Base-by-base conservation (phyloP, 92 coral and sea anemone species). In the Palythoa heliodiscus region DNA sequence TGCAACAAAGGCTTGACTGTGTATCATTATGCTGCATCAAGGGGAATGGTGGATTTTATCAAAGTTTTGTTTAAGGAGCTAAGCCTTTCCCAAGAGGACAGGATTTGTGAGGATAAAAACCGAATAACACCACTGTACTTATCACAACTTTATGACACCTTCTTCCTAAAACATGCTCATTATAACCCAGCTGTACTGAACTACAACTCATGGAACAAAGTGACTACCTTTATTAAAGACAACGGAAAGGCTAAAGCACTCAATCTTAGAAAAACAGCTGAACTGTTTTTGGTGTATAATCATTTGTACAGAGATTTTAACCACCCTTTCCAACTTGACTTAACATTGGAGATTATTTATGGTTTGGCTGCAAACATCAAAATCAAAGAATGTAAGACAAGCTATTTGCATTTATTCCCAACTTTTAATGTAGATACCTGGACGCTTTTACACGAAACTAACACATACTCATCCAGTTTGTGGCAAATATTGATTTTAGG, bases 1-100 rank as follows among this genome's bases (percentile, higher is more conserved):
- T 78, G 83, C 40, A n/a, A 63, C 3, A 48, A 39, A 61, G 40
- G 37, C 22, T 11, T 78, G 14, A 78, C 83, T 11, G 19, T 78
- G 1, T 78, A 78, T 10, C 83, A 78, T 43, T 78, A 78, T 78
- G 83, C 83, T 11, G 83, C 83, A 0, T 78, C 83, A 5, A 60
- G 83, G 19, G 83, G 83, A 40, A 78, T 78, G 83, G 16, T 39
- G 25, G 83, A 63, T 1, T 39, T 78, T 16, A 78, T 63, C 23
- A 10, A 40, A 16, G 15, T 50, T 17, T 20, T 78, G 53, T 78
- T 61, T 60, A 11, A 63, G 3, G 71, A 78, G 14, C n/a, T 77
- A 20, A 57, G 55, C 7, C 64, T 78, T 78, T 24, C 70, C 6
- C 71, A 61, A 24, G 19, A 20, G 1, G 64, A 60, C 20, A 43